These are phyloP conservation scores for Melieria picta DNA, from an alignment of 2,888 invertebrate species.

Conservation along the genomic window DNA sequence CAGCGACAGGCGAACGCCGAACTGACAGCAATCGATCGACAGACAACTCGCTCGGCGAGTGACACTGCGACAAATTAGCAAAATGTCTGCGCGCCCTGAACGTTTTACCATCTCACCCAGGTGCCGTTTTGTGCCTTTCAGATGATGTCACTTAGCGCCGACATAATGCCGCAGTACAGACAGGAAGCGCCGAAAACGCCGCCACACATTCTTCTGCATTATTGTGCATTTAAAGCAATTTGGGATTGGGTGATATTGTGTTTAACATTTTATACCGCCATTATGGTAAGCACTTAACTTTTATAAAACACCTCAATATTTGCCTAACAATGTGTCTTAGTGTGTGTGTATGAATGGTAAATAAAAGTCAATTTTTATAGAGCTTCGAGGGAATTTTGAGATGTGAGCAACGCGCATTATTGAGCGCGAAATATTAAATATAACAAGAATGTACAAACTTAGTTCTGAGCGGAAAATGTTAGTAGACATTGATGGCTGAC, in stretches of 20 bases:
- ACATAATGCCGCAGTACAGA: conserved; percentile 97
- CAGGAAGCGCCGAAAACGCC: conserved; percentile 99
- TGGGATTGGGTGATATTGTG: conserved; percentile 99
- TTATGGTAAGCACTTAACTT: conserved; percentile 62
- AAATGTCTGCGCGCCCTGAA: neutral
- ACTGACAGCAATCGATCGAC: neutral
- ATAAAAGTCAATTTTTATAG: too few relatives aligned
- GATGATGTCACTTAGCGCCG: conserved; percentile 98
- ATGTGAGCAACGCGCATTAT: too few relatives aligned
- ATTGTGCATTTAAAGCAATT: conserved; percentile 99
- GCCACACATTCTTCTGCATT: conserved; percentile 98
- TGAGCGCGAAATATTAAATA: too few relatives aligned
- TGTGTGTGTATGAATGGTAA: neutral
- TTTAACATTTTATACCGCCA: conserved; percentile 97
- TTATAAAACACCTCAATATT: neutral
- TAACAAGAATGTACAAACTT: too few relatives aligned
- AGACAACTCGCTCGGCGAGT: neutral
- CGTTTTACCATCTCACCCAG: neutral
- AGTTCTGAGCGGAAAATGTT: too few relatives aligned
- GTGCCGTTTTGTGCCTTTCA: conserved; percentile 58
- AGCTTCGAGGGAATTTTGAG: too few relatives aligned
- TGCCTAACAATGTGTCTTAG: neutral
- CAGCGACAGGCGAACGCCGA: neutral
- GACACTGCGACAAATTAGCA: neutral
- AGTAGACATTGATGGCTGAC: too few relatives aligned